Evolutionary conservation across 1,140 invertebrate genomes (phyloP).

Genomic region (Frieseomelitta varia): DNA sequence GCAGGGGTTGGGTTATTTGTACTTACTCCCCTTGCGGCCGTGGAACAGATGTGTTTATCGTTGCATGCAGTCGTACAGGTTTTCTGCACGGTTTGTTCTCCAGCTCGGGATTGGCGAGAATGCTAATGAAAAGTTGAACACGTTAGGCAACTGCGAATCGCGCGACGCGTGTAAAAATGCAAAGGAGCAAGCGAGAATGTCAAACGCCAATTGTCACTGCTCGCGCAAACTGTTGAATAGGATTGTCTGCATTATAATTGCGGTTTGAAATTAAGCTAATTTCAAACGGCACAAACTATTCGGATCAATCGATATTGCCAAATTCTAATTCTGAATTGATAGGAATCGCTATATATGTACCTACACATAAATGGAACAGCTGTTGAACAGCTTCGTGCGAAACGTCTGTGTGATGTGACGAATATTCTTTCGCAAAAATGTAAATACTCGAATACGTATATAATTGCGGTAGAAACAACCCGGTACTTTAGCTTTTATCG

Average conservation of each 20-base stretch:
- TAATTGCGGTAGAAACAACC: background rate
- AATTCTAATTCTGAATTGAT: background rate
- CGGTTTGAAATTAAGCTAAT: background rate
- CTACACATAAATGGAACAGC: background rate
- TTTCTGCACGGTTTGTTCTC: constrained; percentile 19
- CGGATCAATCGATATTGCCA: background rate
- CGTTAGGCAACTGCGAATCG: background rate
- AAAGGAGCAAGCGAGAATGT: constrained; percentile 1
- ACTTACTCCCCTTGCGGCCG: constrained; percentile 36
- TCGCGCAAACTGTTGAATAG: background rate
- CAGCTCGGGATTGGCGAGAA: background rate
- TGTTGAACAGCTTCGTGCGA: background rate
- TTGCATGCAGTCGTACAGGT: constrained; percentile 21
- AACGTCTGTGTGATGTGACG: background rate
- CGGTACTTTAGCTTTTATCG: background rate
- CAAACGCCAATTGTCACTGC: background rate
- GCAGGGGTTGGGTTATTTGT: constrained; percentile 33
- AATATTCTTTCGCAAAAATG: background rate
- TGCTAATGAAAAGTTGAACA: constrained; percentile 8
- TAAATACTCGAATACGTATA: background rate
- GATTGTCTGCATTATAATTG: background rate
- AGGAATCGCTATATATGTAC: background rate
- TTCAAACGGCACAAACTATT: background rate
- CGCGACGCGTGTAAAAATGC: too few relatives aligned
- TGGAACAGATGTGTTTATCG: constrained; percentile 33